These are phyloP conservation scores for Philhelius pedissequus DNA, from an alignment of 2,888 invertebrate species.

Conservation along the genomic window DNA sequence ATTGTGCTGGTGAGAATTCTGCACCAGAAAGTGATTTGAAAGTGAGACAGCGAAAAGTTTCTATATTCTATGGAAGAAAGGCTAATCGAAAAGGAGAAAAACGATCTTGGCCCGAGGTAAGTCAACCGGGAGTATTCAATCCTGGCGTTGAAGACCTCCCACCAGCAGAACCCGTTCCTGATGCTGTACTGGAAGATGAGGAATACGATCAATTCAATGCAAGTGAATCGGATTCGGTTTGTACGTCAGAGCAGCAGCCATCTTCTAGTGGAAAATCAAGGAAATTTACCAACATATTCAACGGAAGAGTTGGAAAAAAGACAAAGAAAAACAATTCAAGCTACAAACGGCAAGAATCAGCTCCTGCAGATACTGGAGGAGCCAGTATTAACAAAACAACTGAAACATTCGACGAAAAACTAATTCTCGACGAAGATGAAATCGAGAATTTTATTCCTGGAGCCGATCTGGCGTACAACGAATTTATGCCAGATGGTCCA, in stretches of 20 bases:
- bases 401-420: conserved; percentile 77
- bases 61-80: conserved; percentile 76
- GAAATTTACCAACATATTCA: conserved; percentile 35
- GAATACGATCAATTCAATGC: conserved; percentile 61
- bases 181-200: conserved; percentile 44
- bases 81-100: conserved; percentile 72
- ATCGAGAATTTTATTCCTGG: conserved; percentile 80
- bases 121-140: conserved; percentile 75
- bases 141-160: conserved; percentile 70
- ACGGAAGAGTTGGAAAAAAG: conserved; percentile 56
- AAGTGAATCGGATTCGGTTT: conserved; percentile 57
- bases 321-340: conserved; percentile 74
- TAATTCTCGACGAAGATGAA: conserved; percentile 81
- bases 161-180: conserved; percentile 31
- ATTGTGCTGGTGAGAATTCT: conserved; percentile 73
- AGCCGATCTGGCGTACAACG: conserved; percentile 78
- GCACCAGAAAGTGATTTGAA: conserved; percentile 34
- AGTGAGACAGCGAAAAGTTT: conserved; percentile 75
- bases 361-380: conserved; percentile 71
- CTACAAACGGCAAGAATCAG: conserved; percentile 80
- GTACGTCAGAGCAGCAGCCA: conserved; percentile 8
- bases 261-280: conserved; percentile 23
- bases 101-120: conserved; percentile 79
- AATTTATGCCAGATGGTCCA: conserved; percentile 78
- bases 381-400: background rate